Conservation (phyloP, 2,888 invertebrate species). For the Agonum fuliginosum region DNA sequence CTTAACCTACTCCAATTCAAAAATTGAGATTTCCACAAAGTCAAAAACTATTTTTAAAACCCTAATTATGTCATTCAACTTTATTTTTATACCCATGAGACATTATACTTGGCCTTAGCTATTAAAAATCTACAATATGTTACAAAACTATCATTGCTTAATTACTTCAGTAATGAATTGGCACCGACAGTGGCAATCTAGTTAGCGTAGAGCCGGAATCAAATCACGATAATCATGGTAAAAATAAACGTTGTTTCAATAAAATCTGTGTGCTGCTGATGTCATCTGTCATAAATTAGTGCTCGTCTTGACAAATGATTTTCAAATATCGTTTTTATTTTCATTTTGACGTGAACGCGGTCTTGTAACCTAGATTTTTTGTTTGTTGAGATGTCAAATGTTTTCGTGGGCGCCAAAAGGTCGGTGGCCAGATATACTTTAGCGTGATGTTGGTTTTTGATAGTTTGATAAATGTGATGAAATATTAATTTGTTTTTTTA, state of each 20-base stretch:
- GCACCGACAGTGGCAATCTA: conserved; percentile 11
- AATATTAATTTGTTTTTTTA: conserved; percentile 4
- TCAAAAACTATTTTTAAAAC: conserved; percentile 9
- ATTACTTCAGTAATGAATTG: not conserved
- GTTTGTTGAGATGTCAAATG: not conserved
- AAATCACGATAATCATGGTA: not conserved
- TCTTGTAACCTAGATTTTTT: not conserved
- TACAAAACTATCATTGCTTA: conserved; percentile 10
- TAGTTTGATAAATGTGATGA: not conserved
- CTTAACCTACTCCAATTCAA: conserved; percentile 1
- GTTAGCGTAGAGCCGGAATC: conserved; percentile 10
- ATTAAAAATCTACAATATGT: not conserved
- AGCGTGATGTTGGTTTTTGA: conserved; percentile 9
- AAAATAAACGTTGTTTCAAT: conserved; percentile 18
- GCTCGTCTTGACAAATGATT: conserved; percentile 18
- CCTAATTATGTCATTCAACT: conserved; percentile 6
- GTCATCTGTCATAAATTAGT: conserved; percentile 31
- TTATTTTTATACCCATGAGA: conserved; percentile 3
- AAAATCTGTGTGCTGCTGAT: conserved; percentile 1
- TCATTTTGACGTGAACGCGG: no score
- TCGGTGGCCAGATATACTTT: not conserved
- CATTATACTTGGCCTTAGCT: not conserved
- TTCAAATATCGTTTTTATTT: not conserved
- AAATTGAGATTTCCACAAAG: not conserved
- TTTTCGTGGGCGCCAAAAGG: not conserved